Evolutionary conservation across 2,888 invertebrate species (phyloP).

Genomic region (Quadroppia sp.): DNA sequence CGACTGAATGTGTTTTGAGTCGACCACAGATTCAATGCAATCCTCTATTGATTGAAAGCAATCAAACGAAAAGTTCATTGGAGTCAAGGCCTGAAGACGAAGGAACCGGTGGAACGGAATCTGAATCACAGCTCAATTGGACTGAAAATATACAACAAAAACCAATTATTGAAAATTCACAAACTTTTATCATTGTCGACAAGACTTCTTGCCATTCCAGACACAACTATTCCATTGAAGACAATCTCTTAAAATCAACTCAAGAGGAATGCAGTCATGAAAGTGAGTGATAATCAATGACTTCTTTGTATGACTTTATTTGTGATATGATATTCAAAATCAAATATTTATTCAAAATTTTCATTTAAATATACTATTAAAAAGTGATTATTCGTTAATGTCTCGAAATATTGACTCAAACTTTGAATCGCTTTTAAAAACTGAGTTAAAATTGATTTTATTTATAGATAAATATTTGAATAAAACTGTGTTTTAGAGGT

Average conservation of each 20-base stretch:
- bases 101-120: conserved; percentile 25
- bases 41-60: conserved; percentile 26
- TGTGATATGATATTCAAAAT: neutral
- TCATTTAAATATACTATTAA: too few relatives aligned
- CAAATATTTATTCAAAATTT: neutral
- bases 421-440: too few relatives aligned
- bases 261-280: neutral
- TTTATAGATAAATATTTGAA: too few relatives aligned
- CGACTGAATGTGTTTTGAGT: neutral
- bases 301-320: neutral
- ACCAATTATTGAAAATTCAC: neutral
- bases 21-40: neutral
- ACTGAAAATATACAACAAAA: neutral
- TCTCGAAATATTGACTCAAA: too few relatives aligned
- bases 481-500: too few relatives aligned
- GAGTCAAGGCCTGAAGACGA: neutral
- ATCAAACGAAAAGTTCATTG: conserved; percentile 32
- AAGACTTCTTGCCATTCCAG: too few relatives aligned
- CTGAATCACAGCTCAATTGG: neutral
- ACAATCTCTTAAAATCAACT: too few relatives aligned
- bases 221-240: neutral
- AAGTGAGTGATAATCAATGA: neutral
- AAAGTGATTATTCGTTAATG: too few relatives aligned
- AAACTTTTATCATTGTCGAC: neutral
- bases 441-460: too few relatives aligned